A percentile compares a stretch with the other conserved stretches of the same genome.
Conservation (phyloP, 2,113 vertebrate genomes). For the Gobiocypris rarus region DNA sequence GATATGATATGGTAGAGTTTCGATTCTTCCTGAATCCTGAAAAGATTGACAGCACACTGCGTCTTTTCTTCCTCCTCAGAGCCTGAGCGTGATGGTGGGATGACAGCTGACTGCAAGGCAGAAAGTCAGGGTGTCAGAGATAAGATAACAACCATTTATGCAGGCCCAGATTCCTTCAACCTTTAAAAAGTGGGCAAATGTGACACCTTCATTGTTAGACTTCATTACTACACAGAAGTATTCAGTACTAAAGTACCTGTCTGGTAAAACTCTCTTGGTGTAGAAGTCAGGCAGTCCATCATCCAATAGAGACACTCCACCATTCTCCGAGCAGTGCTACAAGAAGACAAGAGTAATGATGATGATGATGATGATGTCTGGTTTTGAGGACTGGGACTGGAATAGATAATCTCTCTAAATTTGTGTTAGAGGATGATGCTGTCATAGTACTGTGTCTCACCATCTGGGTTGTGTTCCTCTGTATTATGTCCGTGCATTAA, state of each 20-base stretch:
- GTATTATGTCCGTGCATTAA: conserved; percentile 15
- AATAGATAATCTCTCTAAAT: conserved; percentile 11
- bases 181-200: neutral
- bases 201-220: conserved; percentile 10
- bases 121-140: conserved; percentile 29
- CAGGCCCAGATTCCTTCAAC: neutral
- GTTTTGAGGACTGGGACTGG: neutral
- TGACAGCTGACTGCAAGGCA: conserved; percentile 73
- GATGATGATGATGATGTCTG: neutral
- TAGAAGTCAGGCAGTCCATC: conserved; percentile 90
- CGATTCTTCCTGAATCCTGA: conserved; percentile 79
- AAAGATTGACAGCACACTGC: conserved; percentile 78
- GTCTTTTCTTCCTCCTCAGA: conserved; percentile 77
- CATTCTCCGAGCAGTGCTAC: conserved; percentile 81
- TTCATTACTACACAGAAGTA: neutral
- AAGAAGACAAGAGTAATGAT: conserved; percentile 26
- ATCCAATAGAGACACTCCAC: conserved; percentile 80
- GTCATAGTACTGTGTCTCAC: neutral
- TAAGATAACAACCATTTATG: neutral
- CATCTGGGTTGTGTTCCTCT: conserved; percentile 14
- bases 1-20: conserved; percentile 74
- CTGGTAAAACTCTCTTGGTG: conserved; percentile 85
- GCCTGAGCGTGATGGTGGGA: conserved; percentile 77
- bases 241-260: conserved; percentile 74
- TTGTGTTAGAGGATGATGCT: conserved; percentile 1